These are phyloP conservation scores for Mystacornis crossleyi DNA, from an alignment of 2,113 vertebrate genomes.

Conservation along the genomic window DNA sequence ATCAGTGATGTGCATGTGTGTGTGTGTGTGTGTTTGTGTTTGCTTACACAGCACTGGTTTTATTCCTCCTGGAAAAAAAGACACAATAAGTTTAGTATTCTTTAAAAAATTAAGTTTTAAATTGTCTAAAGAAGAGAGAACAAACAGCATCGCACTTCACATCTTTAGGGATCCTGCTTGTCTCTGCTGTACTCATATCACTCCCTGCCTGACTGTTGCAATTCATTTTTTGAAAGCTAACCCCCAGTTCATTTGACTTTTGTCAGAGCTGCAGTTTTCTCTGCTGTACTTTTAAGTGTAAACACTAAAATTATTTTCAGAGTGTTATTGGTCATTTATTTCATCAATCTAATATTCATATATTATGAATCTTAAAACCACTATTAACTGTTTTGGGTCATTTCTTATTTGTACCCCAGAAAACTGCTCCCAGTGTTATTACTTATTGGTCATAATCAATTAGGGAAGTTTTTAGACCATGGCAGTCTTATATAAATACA, in stretches of 20 bases:
- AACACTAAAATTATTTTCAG: conserved; percentile 52
- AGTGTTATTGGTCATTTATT: conserved; percentile 67
- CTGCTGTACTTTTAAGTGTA: conserved; percentile 38
- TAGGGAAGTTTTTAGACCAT: conserved; percentile 85
- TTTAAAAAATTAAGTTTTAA: not conserved
- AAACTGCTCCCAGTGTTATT: conserved; percentile 81
- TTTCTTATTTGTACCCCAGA: conserved; percentile 75
- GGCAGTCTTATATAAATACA: conserved; percentile 89
- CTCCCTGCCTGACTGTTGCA: not conserved
- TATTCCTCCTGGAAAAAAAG: not conserved
- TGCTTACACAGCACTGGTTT: not conserved
- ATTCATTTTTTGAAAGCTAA: conserved; percentile 50
- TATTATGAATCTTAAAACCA: conserved; percentile 66
- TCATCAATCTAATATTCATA: conserved; percentile 72
- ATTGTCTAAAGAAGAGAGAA: not conserved
- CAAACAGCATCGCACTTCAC: not conserved
- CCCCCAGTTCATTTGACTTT: conserved; percentile 15
- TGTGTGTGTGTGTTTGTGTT: not conserved
- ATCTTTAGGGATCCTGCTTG: not conserved
- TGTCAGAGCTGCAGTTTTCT: conserved; percentile 24
- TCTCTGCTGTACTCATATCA: not conserved
- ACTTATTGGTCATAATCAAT: conserved; percentile 94
- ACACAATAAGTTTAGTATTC: not conserved
- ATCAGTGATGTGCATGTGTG: not conserved
- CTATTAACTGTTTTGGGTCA: conserved; percentile 75